A percentile compares a stretch with the other conserved stretches of the same genome.
phyloP scores from a whole-genome alignment of 2,797 vertebrate genomes.

The Okamejei kenojei region DNA sequence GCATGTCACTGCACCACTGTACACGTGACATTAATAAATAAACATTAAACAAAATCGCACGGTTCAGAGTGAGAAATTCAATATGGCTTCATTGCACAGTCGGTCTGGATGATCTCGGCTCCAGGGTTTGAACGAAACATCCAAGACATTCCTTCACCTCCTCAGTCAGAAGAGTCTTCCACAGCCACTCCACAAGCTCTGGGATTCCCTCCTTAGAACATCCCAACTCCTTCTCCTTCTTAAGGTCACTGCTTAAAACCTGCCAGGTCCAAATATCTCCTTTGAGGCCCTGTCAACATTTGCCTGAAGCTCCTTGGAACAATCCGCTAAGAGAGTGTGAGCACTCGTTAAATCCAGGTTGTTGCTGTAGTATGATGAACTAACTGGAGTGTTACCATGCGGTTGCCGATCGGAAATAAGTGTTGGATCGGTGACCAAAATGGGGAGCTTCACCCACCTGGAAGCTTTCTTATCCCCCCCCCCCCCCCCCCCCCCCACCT shows the following conservation, averaged over 20 bases:
- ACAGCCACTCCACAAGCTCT: neutral
- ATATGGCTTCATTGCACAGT: neutral
- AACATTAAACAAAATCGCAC: too few relatives aligned
- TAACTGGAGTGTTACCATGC: neutral
- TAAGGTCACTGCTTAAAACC: neutral
- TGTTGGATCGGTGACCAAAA: neutral
- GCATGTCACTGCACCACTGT: too few relatives aligned
- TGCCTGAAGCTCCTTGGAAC: neutral
- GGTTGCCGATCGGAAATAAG: neutral
- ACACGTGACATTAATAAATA: too few relatives aligned
- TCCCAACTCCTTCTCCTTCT: neutral
- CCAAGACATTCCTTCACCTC: neutral
- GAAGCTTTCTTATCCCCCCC: neutral
- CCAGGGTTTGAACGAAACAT: too few relatives aligned
- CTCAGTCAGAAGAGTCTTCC: neutral
- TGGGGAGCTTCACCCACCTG: neutral
- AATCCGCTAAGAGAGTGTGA: neutral
- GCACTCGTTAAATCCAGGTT: too few relatives aligned
- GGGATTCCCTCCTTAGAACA: neutral
- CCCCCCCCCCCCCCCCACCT: too few relatives aligned
- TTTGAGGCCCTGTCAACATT: neutral
- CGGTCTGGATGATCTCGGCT: neutral
- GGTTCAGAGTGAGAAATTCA: neutral
- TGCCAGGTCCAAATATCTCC: neutral
- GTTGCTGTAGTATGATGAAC: too few relatives aligned